phyloP scores from a whole-genome alignment of 1,140 invertebrate species.

The Andricus grossulariae region DNA sequence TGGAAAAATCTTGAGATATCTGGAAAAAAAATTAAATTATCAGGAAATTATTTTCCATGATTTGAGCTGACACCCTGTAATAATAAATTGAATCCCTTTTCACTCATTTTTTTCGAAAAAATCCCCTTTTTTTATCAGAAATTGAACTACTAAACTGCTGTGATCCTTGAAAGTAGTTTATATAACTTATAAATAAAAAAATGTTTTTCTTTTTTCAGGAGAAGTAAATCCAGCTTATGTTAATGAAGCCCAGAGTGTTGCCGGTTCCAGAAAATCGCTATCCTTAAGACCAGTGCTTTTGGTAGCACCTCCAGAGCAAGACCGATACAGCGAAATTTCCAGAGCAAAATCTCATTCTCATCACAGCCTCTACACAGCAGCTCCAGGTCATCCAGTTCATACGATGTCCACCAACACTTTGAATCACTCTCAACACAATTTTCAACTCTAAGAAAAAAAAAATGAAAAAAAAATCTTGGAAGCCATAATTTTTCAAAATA shows the following conservation, averaged over 20 bases:
- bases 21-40: too few species aligned
- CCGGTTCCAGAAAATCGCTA: conserved; percentile 89
- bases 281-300: conserved; percentile 90
- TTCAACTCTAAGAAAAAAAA: conserved; percentile 63
- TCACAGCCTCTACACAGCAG: conserved; percentile 71
- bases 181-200: conserved; percentile 19
- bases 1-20: too few species aligned
- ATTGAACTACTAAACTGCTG: too few species aligned
- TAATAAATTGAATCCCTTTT: too few species aligned
- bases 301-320: conserved; percentile 81
- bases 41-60: too few species aligned
- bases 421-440: conserved; percentile 73
- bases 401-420: conserved; percentile 72
- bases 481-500: not conserved
- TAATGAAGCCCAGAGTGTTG: conserved; percentile 86
- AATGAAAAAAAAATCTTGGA: not conserved
- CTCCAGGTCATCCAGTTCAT: conserved; percentile 69
- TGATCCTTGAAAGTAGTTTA: conserved; percentile 68
- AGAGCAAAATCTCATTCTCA: conserved; percentile 74
- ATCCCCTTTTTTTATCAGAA: too few species aligned
- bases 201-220: conserved; percentile 77
- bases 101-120: too few species aligned
- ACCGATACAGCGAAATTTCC: conserved; percentile 73
- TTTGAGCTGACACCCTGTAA: too few species aligned
- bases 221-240: conserved; percentile 92